Percentiles rank a stretch among this genome's conserved stretches.
Conservation (phyloP, 2,113 vertebrate genomes). For the Macroglossus sobrinus region DNA sequence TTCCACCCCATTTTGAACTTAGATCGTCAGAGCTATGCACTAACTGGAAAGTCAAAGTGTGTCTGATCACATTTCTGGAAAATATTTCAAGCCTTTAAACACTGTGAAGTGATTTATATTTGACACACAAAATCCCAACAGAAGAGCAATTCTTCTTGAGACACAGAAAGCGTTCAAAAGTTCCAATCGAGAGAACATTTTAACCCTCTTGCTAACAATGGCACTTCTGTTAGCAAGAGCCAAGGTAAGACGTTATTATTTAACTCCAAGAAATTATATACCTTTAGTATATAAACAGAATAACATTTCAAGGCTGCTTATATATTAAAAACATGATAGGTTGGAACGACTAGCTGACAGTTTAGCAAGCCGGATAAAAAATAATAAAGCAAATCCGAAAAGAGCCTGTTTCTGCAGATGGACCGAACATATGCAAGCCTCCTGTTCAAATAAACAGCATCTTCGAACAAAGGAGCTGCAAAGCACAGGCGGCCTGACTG, state of each 20-base stretch:
- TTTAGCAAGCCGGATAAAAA: constrained; percentile 4
- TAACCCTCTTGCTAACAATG: constrained; percentile 66
- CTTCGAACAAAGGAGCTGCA: not conserved
- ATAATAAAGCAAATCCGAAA: constrained; percentile 19
- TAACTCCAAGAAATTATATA: constrained; percentile 54
- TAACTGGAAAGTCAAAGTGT: constrained; percentile 74
- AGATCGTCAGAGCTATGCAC: constrained; percentile 47
- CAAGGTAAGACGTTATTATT: constrained; percentile 52
- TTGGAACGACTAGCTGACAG: not conserved
- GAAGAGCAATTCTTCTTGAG: constrained; percentile 69
- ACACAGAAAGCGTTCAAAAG: constrained; percentile 66
- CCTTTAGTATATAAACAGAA: constrained; percentile 34
- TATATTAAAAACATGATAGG: not conserved
- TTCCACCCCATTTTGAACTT: constrained; percentile 66
- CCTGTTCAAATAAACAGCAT: constrained; percentile 8
- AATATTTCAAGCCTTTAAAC: constrained; percentile 78
- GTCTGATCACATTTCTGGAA: constrained; percentile 74
- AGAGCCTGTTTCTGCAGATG: not conserved
- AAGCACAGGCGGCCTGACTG: not conserved
- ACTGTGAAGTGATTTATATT: constrained; percentile 74
- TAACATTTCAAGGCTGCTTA: not conserved
- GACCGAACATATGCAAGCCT: not conserved
- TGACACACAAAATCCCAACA: constrained; percentile 73
- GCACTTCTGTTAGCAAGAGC: constrained; percentile 68
- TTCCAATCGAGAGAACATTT: constrained; percentile 68